These are phyloP conservation scores for Elachura formosa DNA, from an alignment of 2,113 vertebrate genomes.

Conservation along the genomic window DNA sequence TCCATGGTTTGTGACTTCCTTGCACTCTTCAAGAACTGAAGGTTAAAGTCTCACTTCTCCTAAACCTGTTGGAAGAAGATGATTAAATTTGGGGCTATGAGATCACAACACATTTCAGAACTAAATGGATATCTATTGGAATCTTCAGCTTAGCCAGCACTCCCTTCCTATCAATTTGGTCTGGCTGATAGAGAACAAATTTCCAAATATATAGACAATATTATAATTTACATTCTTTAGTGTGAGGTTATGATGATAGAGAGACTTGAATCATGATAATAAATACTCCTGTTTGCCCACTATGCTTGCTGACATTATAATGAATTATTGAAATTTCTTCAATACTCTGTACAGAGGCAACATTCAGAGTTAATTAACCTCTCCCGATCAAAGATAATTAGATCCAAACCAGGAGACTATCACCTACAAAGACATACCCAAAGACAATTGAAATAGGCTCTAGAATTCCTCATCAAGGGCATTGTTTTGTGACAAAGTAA, in stretches of 20 bases:
- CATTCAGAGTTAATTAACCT: background rate
- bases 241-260: background rate
- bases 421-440: background rate
- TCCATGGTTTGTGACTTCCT: background rate
- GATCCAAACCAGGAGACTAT: background rate
- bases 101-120: background rate
- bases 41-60: background rate
- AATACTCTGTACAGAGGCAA: background rate
- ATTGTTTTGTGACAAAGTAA: background rate
- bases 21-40: background rate
- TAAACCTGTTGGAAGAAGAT: background rate
- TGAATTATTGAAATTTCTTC: background rate
- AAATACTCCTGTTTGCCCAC: background rate
- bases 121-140: background rate
- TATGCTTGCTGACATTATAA: fast-evolving
- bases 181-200: background rate
- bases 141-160: background rate
- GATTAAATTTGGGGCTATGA: background rate
- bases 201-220: background rate
- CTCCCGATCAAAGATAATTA: background rate
- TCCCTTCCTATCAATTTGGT: background rate
- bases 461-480: background rate
- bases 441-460: background rate
- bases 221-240: background rate
- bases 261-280: background rate